These are phyloP conservation scores for Sebastes diaconus DNA, from an alignment of 2,797 vertebrate genomes.

Conservation along the genomic window DNA sequence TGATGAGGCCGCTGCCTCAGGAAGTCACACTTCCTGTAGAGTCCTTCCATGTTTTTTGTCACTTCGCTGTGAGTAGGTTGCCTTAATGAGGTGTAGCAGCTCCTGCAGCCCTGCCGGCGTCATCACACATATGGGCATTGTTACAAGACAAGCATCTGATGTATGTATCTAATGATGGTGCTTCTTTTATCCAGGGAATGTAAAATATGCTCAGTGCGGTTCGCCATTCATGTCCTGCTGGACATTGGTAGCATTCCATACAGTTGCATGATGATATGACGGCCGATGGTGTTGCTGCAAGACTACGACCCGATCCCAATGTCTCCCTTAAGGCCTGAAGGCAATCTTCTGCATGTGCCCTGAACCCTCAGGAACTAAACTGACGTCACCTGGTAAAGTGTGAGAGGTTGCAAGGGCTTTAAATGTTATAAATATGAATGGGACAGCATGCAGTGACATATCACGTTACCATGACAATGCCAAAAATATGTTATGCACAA, in stretches of 20 bases:
- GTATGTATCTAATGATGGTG: neutral
- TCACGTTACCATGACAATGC: neutral
- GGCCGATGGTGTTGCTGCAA: neutral
- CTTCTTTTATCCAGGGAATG: too few relatives aligned
- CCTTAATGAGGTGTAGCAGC: constrained; percentile 29
- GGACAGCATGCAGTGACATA: too few relatives aligned
- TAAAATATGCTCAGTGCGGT: too few relatives aligned
- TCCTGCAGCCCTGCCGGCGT: constrained; percentile 15
- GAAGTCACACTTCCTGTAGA: constrained; percentile 37
- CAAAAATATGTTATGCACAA: too few relatives aligned
- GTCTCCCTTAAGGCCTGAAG: neutral
- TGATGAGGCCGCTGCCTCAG: constrained; percentile 40
- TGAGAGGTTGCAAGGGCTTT: neutral
- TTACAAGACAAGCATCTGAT: neutral
- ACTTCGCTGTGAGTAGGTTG: constrained; percentile 16
- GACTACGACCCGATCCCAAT: neutral
- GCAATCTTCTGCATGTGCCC: neutral
- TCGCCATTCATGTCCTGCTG: neutral
- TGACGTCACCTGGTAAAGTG: neutral
- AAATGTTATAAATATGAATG: neutral
- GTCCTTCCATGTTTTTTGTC: constrained; percentile 40
- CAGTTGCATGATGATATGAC: neutral
- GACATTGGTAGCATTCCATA: neutral
- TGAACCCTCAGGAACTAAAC: neutral
- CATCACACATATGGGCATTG: neutral